These are phyloP conservation scores for Agraylea sexmaculata DNA, from an alignment of 1,140 invertebrate species.

Conservation along the genomic window DNA sequence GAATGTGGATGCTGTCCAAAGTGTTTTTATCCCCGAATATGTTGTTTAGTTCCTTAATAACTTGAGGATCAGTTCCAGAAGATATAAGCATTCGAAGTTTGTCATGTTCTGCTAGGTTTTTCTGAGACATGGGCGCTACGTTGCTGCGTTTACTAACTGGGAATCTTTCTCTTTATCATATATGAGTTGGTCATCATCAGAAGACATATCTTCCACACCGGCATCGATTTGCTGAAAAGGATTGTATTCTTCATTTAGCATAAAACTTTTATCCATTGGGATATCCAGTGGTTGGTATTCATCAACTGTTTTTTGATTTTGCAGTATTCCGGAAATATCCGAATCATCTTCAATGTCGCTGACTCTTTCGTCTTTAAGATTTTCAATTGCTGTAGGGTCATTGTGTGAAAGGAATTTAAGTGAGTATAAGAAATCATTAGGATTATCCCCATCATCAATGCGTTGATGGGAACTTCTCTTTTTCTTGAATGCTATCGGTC, in stretches of 20 bases:
- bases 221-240: slow-evolving; percentile 38
- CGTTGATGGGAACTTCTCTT: slow-evolving; percentile 33
- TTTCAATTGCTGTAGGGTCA: slow-evolving; percentile 18
- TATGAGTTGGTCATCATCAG: slow-evolving; percentile 32
- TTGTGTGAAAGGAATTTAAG: slow-evolving; percentile 19
- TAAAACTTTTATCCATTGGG: slow-evolving; percentile 30
- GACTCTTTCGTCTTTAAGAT: slow-evolving; percentile 27
- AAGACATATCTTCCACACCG: slow-evolving; percentile 28
- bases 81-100: slow-evolving; percentile 28
- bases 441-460: slow-evolving; percentile 23
- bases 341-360: slow-evolving; percentile 31
- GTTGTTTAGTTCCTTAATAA: slow-evolving; percentile 41
- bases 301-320: slow-evolving; percentile 9
- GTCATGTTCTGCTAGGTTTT: slow-evolving; percentile 21
- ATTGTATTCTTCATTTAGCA: slow-evolving; percentile 41
- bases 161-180: slow-evolving; percentile 37
- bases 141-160: slow-evolving; percentile 50
- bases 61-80: slow-evolving; percentile 38
- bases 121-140: slow-evolving; percentile 24
- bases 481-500: slow-evolving; percentile 37
- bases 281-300: slow-evolving; percentile 27
- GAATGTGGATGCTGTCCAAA: slow-evolving; percentile 28
- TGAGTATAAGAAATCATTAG: slow-evolving; percentile 20
- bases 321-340: slow-evolving; percentile 17
- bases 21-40: slow-evolving; percentile 35